Evolutionary conservation across 2,797 vertebrate species (phyloP), one percentile per base, ranked within the genome.

Genomic region (Trematomus bernacchii): DNA sequence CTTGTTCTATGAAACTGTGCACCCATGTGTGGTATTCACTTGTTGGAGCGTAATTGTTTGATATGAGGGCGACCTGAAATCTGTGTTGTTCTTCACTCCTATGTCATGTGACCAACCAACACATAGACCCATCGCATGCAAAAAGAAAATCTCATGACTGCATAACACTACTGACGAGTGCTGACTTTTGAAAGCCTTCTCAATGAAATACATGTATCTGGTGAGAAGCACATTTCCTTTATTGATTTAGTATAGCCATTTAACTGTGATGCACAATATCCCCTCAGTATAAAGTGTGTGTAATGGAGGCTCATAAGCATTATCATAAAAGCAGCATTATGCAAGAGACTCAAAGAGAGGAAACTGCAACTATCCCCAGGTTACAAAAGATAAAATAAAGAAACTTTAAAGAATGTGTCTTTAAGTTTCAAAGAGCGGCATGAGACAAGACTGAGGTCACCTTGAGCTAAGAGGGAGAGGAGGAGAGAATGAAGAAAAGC

Each of bases 401-500:
- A 55, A 43, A 70, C 46, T 14, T 73, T 30, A 54, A 53, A 72
- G 62, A 40, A 53, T 15, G 40, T 1, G 21, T 70, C 53, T 66
- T 78, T 40, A 46, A 78, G 16, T 82, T 75, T 51, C 18, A 59
- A 15, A 40, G 61, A 81, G 47, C 64, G 40, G 55, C 61, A 44
- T 46, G 62, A 78, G 85, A 71, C 7, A 18, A 66, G n/a, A 16
- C 89, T 15, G 14, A 63, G 82, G 87, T 92, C 81, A 92, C 91
- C 89, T 92, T 91, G 84, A 85, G 42, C 44, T 79, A 70, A 55
- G 64, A 66, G 10, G 66, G 37, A 68, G 12, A 54, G 89, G 12
- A 54, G 89, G 91, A 84, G 88, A 92, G 33, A 69, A 54, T 61
- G 51, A 85, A 91, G 84, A 91, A 67, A 69, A 66, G 60, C 44